Evolutionary conservation across 1,140 invertebrate genomes (phyloP).

Genomic region (Sarcophaga bullata): DNA sequence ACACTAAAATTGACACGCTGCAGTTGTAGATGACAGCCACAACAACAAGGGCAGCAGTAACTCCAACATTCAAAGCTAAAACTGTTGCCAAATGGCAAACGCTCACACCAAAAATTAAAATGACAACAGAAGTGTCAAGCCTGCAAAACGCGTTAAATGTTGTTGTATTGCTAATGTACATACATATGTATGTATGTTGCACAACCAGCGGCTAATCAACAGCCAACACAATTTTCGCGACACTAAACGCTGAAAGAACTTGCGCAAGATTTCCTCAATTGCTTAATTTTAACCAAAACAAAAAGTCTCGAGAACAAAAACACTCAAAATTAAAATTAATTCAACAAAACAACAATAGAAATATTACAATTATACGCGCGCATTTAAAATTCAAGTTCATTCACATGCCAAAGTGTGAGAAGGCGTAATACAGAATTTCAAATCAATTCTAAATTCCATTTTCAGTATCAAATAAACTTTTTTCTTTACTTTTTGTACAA

Average conservation of each 20-base stretch:
- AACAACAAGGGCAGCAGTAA: background rate
- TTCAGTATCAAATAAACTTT: background rate
- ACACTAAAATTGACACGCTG: background rate
- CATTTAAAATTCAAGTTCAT: conserved; percentile 28
- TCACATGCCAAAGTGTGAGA: background rate
- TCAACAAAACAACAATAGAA: background rate
- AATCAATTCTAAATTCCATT: background rate
- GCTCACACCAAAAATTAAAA: conserved; percentile 9
- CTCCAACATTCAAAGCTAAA: background rate
- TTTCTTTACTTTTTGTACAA: background rate
- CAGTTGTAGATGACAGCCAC: background rate
- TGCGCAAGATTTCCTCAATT: conserved; percentile 34
- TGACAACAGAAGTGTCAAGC: background rate
- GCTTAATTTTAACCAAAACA: conserved; percentile 4
- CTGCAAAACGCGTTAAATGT: background rate
- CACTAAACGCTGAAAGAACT: background rate
- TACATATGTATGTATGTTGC: background rate
- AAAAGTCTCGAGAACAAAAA: conserved; percentile 4
- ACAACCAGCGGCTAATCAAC: background rate
- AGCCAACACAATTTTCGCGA: conserved; percentile 20
- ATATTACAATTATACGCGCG: background rate
- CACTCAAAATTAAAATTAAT: conserved; percentile 3
- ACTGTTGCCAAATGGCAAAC: conserved; percentile 33
- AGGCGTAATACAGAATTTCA: background rate
- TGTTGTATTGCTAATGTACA: too few relatives aligned